Evolutionary conservation across 2,113 vertebrate genomes (phyloP), one percentile per base, ranked within the genome.

Genomic region (Oostethus manadensis): DNA sequence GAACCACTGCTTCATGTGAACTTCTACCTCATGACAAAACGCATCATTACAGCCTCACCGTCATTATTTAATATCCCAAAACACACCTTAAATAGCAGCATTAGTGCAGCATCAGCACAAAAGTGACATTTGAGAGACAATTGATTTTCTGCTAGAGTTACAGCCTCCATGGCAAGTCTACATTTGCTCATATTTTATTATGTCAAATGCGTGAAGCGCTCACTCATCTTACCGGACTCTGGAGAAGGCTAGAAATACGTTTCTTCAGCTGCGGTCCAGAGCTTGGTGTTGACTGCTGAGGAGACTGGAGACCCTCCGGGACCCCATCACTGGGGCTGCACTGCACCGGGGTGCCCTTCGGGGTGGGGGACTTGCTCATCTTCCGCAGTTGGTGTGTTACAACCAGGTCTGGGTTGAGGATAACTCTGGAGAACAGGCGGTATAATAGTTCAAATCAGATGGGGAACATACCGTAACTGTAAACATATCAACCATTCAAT

Each of bases 211-310:
- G 3, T 35, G 29, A 18, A 10, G 17, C 18, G 51, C 29, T 18
- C 17, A 13, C 29, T 7, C 10, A 10, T 66, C 86, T 86, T 66
- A 91, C 90, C 26, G 96, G 95, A 81, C 96, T 98, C 83, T 96
- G 93, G 43, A 98, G 89, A 59, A 98, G 93, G 87, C 93, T 93
- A 73, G 94, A 96, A 64, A 97, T 93, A 2, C 91, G 86, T 61
- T 97, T 96, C 87, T 94, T 96, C 73, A 93, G 93, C 66, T 92
- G 92, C 71, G 92, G 89, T 62, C 92, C 83, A 51, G 90, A 91
- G 71, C 94, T 89, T 3, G 94, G 80, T 58, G 89, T 87, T 84
- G 92, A 86, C 76, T 89, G 77, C 89, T 89, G 38, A 62, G 90
- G 79, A 77, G 93, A 88, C 71, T 85, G 78, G 65, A 92, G 84